Conservation (phyloP, 2,888 invertebrate species). For the Saturnia japonica region DNA sequence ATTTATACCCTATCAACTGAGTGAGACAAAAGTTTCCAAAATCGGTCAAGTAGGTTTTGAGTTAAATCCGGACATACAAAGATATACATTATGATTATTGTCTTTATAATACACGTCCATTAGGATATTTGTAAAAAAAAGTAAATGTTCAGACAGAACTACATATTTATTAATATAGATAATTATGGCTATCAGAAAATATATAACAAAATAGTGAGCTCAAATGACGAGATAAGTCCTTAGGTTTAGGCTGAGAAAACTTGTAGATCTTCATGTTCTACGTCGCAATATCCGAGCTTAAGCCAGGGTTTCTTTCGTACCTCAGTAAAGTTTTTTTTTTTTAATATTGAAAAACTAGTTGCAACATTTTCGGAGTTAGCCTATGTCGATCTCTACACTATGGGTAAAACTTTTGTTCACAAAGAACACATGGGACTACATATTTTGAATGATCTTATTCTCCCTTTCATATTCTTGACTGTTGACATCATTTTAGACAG, state of each 20-base stretch:
- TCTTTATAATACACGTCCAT: too few species aligned
- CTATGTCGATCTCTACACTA: background rate
- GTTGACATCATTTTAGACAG: background rate
- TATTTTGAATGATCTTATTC: background rate
- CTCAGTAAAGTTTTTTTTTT: background rate
- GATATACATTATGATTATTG: too few species aligned
- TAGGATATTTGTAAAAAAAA: too few species aligned
- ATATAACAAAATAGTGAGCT: background rate
- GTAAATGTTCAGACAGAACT: too few species aligned
- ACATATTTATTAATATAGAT: background rate
- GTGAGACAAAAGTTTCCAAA: too few species aligned
- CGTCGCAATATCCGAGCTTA: background rate
- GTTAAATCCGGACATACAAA: too few species aligned
- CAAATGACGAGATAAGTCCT: background rate
- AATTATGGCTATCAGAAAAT: background rate
- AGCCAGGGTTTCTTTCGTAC: background rate
- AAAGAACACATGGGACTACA: background rate
- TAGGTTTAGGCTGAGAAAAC: constrained; percentile 2
- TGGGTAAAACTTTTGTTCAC: background rate
- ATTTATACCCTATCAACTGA: too few species aligned
- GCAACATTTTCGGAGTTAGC: background rate
- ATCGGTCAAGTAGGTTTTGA: too few species aligned
- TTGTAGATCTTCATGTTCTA: constrained; percentile 10
- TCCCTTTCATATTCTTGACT: too few species aligned
- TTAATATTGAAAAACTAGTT: background rate